A percentile compares a stretch with the other conserved stretches of the same genome.
phyloP scores from a whole-genome alignment of 2,797 vertebrate genomes.

The Alauda arvensis region DNA sequence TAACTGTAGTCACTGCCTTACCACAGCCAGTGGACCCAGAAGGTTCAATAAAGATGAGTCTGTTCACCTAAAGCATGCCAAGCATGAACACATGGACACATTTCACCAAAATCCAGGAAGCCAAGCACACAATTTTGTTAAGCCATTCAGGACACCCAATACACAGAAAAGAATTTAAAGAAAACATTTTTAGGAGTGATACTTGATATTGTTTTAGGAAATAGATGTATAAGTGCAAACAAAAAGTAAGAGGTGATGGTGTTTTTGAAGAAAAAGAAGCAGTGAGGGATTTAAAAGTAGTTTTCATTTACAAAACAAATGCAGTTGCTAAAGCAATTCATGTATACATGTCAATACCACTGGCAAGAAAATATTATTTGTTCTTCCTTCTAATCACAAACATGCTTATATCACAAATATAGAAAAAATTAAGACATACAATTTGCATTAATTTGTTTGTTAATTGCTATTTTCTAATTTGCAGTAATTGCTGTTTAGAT shows the following conservation, averaged over 20 bases:
- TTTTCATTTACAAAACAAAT: background rate
- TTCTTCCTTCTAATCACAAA: background rate
- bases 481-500: background rate
- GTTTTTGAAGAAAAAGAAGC: background rate
- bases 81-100: background rate
- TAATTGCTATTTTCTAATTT: background rate
- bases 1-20: background rate
- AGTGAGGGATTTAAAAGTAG: background rate
- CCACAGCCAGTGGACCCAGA: background rate
- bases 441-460: background rate
- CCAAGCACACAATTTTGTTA: background rate
- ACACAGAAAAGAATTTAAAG: background rate
- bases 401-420: background rate
- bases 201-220: background rate
- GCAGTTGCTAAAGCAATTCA: background rate
- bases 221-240: background rate
- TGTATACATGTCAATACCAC: background rate
- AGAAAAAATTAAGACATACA: background rate
- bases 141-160: background rate
- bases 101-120: background rate
- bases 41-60: background rate
- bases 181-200: background rate
- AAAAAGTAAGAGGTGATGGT: background rate
- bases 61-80: background rate
- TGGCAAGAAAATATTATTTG: background rate